Evolutionary conservation across 2,888 invertebrate genomes (phyloP), one percentile per base, ranked within the genome.

Genomic region (Parnassius orleans): DNA sequence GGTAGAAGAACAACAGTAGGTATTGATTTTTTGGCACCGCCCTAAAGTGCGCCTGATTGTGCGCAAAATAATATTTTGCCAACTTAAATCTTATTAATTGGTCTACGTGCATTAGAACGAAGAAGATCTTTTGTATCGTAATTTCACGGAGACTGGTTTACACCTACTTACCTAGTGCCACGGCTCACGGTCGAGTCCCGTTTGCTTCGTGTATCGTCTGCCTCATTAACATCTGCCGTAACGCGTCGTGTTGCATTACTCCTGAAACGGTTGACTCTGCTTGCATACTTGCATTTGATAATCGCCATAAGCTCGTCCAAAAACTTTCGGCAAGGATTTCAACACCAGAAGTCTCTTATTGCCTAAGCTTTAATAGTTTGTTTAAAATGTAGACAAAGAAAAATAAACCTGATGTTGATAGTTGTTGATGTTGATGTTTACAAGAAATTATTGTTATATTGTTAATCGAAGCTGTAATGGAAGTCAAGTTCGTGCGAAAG

Each of bases 401-500:
- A 33, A 33, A 33, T 33, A 33, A 7, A 33, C 33, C 33, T 33
- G 5, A 33, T 33, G 33, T 33, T 7, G 7, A 33, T 33, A 43
- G 11, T 3, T 3, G 3, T n/a, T n/a, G 43, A 43, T 43, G 11
- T 43, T 43, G 2, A 10, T 14, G 7, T 48, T 9, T n/a, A 5
- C n/a, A 12, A 33, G 33, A 75, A 73, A 11, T 24, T 11, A 24
- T 19, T 78, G 69, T 69, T 73, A 77, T 84, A 84, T 84, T 86
- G 88, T 87, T 84, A 86, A 84, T 77, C 64, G 84, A 87, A 80
- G 78, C 83, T 77, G 71, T 75, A 75, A 75, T 73, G 76, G 7
- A 33, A 33, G 75, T 68, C 76, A 77, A 81, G 80, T 88, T 86
- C 84, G 78, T 84, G 86, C 86, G 87, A 89, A 88, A 87, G 85